Conservation (phyloP, 1,140 invertebrate genomes). For the Pseudomyrmex concolor region DNA sequence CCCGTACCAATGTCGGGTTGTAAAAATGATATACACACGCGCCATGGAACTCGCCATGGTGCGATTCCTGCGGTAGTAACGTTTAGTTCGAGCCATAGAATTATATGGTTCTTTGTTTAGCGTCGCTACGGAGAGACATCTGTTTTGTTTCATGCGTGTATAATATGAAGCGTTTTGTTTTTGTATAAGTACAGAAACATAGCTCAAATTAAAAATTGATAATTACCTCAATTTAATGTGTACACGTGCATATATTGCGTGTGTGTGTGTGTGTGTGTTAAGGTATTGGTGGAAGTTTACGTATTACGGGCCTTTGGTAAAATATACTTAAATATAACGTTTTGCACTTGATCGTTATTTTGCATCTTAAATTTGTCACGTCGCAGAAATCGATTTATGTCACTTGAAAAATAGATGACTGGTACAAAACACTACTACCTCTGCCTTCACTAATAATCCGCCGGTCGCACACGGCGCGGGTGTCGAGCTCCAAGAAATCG, state of each 20-base stretch:
- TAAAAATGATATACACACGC: constrained; percentile 65
- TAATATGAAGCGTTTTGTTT: constrained; percentile 26
- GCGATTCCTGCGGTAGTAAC: constrained; percentile 3
- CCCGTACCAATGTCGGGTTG: constrained; percentile 25
- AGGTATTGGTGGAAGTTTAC: too few species aligned
- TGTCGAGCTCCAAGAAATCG: constrained; percentile 84
- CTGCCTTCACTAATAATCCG: constrained; percentile 50
- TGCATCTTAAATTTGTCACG: constrained; percentile 3
- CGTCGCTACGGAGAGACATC: background rate
- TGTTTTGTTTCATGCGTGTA: background rate
- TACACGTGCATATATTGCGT: too few species aligned
- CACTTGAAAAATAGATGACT: constrained; percentile 34
- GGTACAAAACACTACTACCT: constrained; percentile 27
- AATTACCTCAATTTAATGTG: too few species aligned
- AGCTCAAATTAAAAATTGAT: too few species aligned
- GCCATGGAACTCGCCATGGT: constrained; percentile 14
- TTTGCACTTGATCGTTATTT: background rate
- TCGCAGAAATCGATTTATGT: background rate
- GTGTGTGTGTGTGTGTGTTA: too few species aligned
- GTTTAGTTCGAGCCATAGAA: background rate
- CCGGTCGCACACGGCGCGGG: constrained; percentile 60
- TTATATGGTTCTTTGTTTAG: constrained; percentile 32
- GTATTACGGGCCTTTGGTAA: too few species aligned
- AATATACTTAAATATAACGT: background rate
- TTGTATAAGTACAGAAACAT: background rate